phyloP scores from a whole-genome alignment of 2,113 vertebrate genomes.

The Equus przewalskii region DNA sequence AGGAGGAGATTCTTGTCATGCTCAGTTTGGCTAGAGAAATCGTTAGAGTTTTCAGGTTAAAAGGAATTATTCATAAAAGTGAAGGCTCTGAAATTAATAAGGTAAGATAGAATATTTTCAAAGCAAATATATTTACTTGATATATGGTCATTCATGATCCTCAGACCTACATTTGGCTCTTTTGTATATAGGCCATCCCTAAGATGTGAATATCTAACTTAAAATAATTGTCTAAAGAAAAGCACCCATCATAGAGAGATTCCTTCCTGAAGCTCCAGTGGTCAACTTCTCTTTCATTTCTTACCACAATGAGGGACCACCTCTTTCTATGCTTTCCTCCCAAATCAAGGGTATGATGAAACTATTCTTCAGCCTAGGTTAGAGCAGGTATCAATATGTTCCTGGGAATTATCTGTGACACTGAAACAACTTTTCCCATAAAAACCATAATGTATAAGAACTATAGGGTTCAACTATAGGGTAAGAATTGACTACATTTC shows the following conservation, averaged over 20 bases:
- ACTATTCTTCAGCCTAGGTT: not conserved
- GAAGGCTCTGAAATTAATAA: constrained; percentile 74
- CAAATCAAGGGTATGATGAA: not conserved
- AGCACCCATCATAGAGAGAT: not conserved
- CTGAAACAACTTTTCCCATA: not conserved
- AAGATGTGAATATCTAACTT: not conserved
- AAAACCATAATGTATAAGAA: not conserved
- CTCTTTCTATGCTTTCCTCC: not conserved
- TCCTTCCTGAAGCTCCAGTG: not conserved
- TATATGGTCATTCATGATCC: not conserved
- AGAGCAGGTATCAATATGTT: not conserved
- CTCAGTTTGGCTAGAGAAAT: constrained; percentile 79
- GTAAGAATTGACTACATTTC: not conserved
- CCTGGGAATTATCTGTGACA: not conserved
- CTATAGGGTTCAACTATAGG: not conserved
- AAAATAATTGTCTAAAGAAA: not conserved
- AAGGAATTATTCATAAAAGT: constrained; percentile 75
- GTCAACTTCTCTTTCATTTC: not conserved
- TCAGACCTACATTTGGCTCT: not conserved
- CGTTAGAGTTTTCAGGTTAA: constrained; percentile 65
- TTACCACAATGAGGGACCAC: not conserved
- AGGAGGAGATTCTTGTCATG: constrained; percentile 77
- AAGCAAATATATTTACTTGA: not conserved
- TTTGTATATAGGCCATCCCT: not conserved
- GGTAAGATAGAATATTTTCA: constrained; percentile 59